Evolutionary conservation across 2,888 invertebrate species (phyloP).

Genomic region (Stramonita haemastoma): DNA sequence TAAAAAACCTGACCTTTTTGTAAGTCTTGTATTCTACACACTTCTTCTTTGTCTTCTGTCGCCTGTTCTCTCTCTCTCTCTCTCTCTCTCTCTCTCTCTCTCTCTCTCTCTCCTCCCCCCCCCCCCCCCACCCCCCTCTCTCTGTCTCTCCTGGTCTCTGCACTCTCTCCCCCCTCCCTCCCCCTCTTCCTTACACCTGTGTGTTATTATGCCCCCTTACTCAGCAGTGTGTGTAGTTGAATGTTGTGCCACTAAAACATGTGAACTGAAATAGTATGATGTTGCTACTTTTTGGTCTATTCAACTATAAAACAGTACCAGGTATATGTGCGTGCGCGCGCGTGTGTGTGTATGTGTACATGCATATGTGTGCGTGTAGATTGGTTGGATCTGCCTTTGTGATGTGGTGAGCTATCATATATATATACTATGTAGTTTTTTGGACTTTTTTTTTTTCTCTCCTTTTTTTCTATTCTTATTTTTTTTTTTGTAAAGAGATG

Average conservation of each 20-base stretch:
- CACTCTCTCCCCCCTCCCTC: background rate
- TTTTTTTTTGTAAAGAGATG: background rate
- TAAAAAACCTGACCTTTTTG: background rate
- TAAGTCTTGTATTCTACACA: background rate
- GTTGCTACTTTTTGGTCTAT: slow-evolving; percentile 20
- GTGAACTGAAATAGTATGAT: slow-evolving; percentile 25
- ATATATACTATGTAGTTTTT: no score
- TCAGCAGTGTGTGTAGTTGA: slow-evolving; percentile 37
- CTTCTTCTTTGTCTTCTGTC: background rate
- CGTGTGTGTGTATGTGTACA: background rate
- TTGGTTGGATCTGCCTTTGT: background rate
- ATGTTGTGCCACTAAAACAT: slow-evolving; percentile 38
- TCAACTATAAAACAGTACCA: slow-evolving; percentile 21
- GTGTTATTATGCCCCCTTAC: background rate
- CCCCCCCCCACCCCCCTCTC: background rate
- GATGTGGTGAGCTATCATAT: background rate
- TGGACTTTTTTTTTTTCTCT: background rate
- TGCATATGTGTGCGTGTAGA: background rate
- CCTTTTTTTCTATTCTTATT: background rate
- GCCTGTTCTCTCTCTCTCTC: background rate
- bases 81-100: background rate
- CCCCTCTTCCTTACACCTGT: background rate
- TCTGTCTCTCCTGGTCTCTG: background rate
- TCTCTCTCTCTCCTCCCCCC: background rate
- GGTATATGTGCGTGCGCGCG: background rate